A percentile compares a stretch with the other conserved stretches of the same genome.
Conservation (phyloP, 2,113 vertebrate species). For the Noturus placidus region DNA sequence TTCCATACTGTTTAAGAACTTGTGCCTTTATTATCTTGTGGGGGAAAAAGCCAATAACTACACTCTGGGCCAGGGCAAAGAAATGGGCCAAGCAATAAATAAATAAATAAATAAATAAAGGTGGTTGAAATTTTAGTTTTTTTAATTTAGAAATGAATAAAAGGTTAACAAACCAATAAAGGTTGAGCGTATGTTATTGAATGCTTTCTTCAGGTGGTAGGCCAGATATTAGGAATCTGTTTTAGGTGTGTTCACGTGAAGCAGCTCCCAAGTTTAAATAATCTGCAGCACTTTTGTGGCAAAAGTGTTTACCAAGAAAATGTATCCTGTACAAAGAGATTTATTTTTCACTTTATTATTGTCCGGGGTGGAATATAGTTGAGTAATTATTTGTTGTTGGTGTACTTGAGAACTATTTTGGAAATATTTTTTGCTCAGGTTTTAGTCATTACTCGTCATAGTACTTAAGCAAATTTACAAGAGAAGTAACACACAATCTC, state of each 20-base stretch:
- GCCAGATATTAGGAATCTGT: neutral
- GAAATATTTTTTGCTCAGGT: neutral
- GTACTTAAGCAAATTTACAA: neutral
- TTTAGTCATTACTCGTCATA: neutral
- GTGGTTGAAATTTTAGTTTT: neutral
- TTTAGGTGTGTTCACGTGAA: neutral
- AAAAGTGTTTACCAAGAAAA: neutral
- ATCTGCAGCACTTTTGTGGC: neutral
- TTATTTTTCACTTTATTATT: neutral
- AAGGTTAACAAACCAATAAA: neutral
- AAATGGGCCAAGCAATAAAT: neutral
- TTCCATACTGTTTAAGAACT: neutral
- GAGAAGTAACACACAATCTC: too few relatives aligned
- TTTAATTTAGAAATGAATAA: neutral
- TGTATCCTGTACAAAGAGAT: neutral
- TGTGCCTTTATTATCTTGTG: neutral
- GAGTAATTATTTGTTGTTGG: neutral
- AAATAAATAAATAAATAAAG: too few relatives aligned
- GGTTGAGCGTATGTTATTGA: too few relatives aligned
- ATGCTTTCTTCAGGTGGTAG: too few relatives aligned
- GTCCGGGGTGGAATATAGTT: neutral
- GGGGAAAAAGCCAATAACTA: neutral
- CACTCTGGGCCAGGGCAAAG: neutral
- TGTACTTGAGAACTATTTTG: neutral
- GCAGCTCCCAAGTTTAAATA: neutral